Evolutionary conservation across 2,888 invertebrate genomes (phyloP).

Genomic region (Drosophila mayaguana): DNA sequence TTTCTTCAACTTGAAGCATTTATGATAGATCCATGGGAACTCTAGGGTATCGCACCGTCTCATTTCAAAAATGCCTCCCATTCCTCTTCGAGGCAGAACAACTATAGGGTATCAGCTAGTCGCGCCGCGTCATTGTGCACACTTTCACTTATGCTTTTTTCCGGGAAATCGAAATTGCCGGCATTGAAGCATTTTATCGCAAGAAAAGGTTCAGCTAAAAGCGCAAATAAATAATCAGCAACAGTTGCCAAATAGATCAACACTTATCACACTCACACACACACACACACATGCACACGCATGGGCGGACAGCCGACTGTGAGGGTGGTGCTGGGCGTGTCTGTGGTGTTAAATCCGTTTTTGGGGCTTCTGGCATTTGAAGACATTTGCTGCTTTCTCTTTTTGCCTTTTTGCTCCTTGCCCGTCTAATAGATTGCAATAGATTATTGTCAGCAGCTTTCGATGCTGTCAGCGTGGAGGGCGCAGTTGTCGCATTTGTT

Average conservation of each 20-base stretch:
- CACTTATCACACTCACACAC: slow-evolving; percentile 41
- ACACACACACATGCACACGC: neutral
- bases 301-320: too few relatives aligned
- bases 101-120: slow-evolving; percentile 1
- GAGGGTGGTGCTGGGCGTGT: slow-evolving; percentile 41
- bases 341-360: slow-evolving; percentile 62
- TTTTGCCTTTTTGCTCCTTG: slow-evolving; percentile 2
- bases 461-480: slow-evolving; percentile 41
- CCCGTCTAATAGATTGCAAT: slow-evolving; percentile 71
- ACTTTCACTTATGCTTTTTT: slow-evolving; percentile 18
- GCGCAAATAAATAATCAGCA: slow-evolving; percentile 79
- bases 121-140: neutral
- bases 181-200: slow-evolving; percentile 44
- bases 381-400: slow-evolving; percentile 15
- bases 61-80: too few relatives aligned
- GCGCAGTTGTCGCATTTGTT: slow-evolving; percentile 61
- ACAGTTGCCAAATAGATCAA: slow-evolving; percentile 79
- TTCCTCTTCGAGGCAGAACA: too few relatives aligned
- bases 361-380: slow-evolving; percentile 58
- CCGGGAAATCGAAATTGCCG: slow-evolving; percentile 30
- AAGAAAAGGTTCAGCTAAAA: slow-evolving; percentile 59
- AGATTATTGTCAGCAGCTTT: slow-evolving; percentile 71
- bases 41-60: too few relatives aligned
- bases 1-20: too few relatives aligned
- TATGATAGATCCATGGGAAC: too few relatives aligned